Base-by-base conservation (phyloP, 2,888 invertebrate species). In the Phengaris arion region DNA sequence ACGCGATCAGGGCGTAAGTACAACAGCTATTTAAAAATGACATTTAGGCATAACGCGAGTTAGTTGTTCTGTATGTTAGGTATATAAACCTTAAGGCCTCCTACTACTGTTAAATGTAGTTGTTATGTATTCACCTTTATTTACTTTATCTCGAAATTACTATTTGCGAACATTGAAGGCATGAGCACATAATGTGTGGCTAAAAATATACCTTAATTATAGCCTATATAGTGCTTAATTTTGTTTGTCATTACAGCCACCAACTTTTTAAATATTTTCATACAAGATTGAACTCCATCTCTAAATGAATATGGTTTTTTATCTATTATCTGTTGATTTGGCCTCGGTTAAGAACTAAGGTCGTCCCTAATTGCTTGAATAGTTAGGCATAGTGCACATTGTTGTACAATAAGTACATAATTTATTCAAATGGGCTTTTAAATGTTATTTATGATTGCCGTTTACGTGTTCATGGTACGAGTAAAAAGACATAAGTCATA, bases 281-380 rank as follows among this genome's bases (percentile, higher is more conserved):
- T 54, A 12, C 13, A 72, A 54, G 35, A 54, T 52, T 54, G 52
- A 72, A 54, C 72, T 35, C 13, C 35, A 54, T 35, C 12, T 13
- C 15, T 2, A 13, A 35, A 35, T 35, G 22, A 54, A 72, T 72
- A 72, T 35, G 72, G 54, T 52, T 72, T 52, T 35, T 52, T 35
- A 52, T 72, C 70, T 52, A 35, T 52, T 54, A 52, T 70, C 12
- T 15, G 70, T 10, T 35, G 12, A 35, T 52, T 72, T 22, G 72
- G 54, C 72, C 72, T 72, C 72, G 54, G 54, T 13, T 22, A 0
- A 52, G 7, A 54, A 72, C 72, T 72, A 72, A 72, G 72, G 72
- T 72, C 72, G 72, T 6, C n/a, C 35, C 54, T 72, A 72, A 72
- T 72, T 54, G 35, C 54, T 72, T 52, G 12, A 13, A 54, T 72